These are phyloP conservation scores for Phoxinus phoxinus DNA, from an alignment of 2,113 vertebrate genomes.

Conservation along the genomic window DNA sequence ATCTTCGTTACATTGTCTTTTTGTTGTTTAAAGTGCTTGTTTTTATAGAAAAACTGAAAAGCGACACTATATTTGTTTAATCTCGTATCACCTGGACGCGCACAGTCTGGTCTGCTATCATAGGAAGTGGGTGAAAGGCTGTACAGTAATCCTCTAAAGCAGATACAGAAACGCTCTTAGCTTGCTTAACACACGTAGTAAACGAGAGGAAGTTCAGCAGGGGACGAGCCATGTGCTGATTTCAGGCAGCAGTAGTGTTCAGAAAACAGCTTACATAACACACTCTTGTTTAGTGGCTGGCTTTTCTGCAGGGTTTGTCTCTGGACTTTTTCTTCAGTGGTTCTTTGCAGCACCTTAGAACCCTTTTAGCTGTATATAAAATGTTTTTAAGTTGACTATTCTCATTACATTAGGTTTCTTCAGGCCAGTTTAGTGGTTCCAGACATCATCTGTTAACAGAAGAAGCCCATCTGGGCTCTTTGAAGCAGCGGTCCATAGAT, in stretches of 20 bases:
- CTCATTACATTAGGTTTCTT: neutral
- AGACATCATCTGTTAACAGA: neutral
- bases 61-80: neutral
- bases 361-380: neutral
- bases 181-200: constrained; percentile 67
- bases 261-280: constrained; percentile 38
- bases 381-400: neutral
- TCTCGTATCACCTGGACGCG: constrained; percentile 21
- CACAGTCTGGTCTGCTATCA: neutral
- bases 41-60: neutral
- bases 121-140: constrained; percentile 63
- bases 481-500: neutral
- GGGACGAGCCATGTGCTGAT: constrained; percentile 38
- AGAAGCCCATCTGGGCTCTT: neutral
- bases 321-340: neutral
- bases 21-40: neutral
- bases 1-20: neutral
- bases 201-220: constrained; percentile 57
- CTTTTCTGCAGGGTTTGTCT: neutral
- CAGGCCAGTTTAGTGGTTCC: neutral
- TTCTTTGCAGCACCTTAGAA: neutral
- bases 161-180: constrained; percentile 66
- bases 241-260: neutral
- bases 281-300: neutral
- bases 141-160: constrained; percentile 67